These are phyloP conservation scores for Papilio elwesi DNA, from an alignment of 2,888 invertebrate genomes.

Conservation along the genomic window DNA sequence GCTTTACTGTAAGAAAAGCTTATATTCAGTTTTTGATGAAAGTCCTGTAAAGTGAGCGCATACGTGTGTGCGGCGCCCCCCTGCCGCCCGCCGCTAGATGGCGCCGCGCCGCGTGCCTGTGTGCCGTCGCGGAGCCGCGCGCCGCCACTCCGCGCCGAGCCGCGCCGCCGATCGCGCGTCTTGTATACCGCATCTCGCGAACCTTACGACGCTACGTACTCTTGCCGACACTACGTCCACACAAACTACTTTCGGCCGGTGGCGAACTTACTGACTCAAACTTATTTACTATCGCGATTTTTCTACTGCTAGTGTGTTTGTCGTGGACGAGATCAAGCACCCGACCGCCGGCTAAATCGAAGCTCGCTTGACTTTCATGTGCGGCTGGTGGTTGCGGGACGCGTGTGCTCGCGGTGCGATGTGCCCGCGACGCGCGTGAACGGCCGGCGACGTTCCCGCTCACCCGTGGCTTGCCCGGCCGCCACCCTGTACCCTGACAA, in stretches of 20 bases:
- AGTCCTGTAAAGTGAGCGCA: conserved; percentile 37
- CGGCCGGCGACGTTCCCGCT: conserved; percentile 75
- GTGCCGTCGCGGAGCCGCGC: conserved; percentile 70
- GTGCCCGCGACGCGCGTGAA: conserved; percentile 83
- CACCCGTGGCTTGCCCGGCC: conserved; percentile 92
- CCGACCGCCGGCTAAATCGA: conserved; percentile 80
- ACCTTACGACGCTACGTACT: conserved; percentile 72
- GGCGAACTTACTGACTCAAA: conserved; percentile 29
- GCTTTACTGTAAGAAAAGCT: conserved; percentile 28
- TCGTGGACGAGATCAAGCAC: conserved; percentile 48
- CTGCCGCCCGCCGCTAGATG: conserved; percentile 77
- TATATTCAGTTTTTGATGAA: conserved; percentile 28
- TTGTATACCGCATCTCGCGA: conserved; percentile 62
- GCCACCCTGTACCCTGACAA: conserved; percentile 93
- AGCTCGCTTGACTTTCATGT: conserved; percentile 82
- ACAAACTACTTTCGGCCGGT: conserved; percentile 47
- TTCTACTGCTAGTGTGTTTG: conserved; percentile 19
- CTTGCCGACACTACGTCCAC: conserved; percentile 42
- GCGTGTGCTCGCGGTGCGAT: conserved; percentile 81
- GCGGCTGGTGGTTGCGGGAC: conserved; percentile 76
- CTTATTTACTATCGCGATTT: conserved; percentile 27
- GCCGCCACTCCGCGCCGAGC: conserved; percentile 81
- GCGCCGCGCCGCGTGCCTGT: conserved; percentile 68
- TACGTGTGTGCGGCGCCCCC: conserved; percentile 17
- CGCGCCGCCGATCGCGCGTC: conserved; percentile 78